These are phyloP conservation scores for Amphibalanus amphitrite DNA, from an alignment of 1,140 invertebrate species.

Conservation along the genomic window DNA sequence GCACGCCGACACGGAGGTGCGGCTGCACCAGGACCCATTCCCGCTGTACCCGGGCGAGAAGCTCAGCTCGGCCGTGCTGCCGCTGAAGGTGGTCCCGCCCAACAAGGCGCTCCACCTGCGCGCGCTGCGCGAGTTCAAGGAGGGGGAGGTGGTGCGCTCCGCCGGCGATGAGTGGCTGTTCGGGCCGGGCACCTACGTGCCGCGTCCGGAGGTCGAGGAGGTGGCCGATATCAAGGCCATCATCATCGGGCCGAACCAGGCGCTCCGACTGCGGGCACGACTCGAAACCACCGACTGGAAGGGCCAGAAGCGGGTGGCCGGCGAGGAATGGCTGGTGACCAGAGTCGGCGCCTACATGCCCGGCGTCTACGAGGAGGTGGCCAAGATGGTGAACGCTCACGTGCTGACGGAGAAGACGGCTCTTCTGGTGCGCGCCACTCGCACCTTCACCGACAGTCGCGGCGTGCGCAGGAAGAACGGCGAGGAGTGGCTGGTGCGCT, in stretches of 20 bases:
- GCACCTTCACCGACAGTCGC: slow-evolving; percentile 32
- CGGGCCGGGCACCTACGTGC: slow-evolving; percentile 30
- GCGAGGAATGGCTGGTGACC: slow-evolving; percentile 35
- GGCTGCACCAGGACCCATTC: slow-evolving; percentile 35
- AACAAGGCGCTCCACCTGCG: slow-evolving; percentile 28
- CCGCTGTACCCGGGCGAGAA: slow-evolving; percentile 35
- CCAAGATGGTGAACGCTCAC: slow-evolving; percentile 24
- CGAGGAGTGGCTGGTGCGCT: slow-evolving; percentile 35
- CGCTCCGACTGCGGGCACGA: slow-evolving; percentile 28
- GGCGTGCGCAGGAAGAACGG: slow-evolving; percentile 31
- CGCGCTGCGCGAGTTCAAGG: slow-evolving; percentile 30
- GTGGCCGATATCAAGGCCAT: slow-evolving; percentile 27
- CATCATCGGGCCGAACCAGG: slow-evolving; percentile 31
- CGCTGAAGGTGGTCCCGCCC: slow-evolving; percentile 29
- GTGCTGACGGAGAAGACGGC: slow-evolving; percentile 25
- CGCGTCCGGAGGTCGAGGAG: slow-evolving; percentile 31
- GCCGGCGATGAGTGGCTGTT: slow-evolving; percentile 36
- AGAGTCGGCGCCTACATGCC: slow-evolving; percentile 34
- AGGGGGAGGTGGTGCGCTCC: slow-evolving; percentile 24
- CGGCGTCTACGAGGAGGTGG: slow-evolving; percentile 34
- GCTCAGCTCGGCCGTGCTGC: slow-evolving; percentile 25
- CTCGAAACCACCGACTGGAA: slow-evolving; percentile 31
- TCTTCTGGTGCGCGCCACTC: slow-evolving; percentile 29
- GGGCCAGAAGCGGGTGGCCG: slow-evolving; percentile 28
- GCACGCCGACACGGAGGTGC: slow-evolving; percentile 33